phyloP scores from a whole-genome alignment of 1,140 invertebrate species.

The Vollenhovia emeryi region DNA sequence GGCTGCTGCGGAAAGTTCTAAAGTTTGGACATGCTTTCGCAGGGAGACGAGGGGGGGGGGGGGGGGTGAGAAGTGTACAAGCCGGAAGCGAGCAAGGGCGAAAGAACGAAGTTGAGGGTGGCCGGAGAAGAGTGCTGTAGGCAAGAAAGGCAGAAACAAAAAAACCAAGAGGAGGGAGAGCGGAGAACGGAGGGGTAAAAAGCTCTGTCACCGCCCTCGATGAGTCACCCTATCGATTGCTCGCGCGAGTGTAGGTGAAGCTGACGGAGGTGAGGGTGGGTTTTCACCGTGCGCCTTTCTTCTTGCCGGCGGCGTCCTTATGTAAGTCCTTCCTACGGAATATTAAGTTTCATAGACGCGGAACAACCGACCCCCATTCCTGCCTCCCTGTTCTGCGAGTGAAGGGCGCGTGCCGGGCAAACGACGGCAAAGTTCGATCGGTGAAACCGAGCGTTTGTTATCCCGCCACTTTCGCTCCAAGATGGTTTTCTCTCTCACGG shows the following conservation, averaged over 20 bases:
- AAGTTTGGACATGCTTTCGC: slow-evolving; percentile 79
- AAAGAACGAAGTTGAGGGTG: slow-evolving; percentile 52
- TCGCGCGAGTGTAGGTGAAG: slow-evolving; percentile 69
- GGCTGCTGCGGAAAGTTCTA: slow-evolving; percentile 66
- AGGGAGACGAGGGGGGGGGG: slow-evolving; percentile 17
- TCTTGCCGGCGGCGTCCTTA: slow-evolving; percentile 59
- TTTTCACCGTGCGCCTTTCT: slow-evolving; percentile 66
- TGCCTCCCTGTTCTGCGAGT: slow-evolving; percentile 1
- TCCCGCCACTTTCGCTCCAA: slow-evolving; percentile 8
- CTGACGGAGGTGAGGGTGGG: slow-evolving; percentile 56
- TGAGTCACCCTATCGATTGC: slow-evolving; percentile 83
- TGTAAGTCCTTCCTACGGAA: slow-evolving; percentile 70
- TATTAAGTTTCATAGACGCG: slow-evolving; percentile 75
- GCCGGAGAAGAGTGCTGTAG: slow-evolving; percentile 37
- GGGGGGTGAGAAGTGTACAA: slow-evolving; percentile 54
- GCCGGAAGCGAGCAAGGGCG: slow-evolving; percentile 59
- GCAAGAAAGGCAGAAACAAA: slow-evolving; percentile 24
- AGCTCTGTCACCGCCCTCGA: slow-evolving; percentile 79
- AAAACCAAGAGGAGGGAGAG: slow-evolving; percentile 69
- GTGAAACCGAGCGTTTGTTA: slow-evolving; percentile 31
- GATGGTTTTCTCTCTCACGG: slow-evolving; percentile 10
- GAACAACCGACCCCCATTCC: slow-evolving; percentile 16
- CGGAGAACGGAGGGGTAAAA: slow-evolving; percentile 46
- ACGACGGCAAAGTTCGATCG: slow-evolving; percentile 58
- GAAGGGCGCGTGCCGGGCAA: slow-evolving; percentile 62